Base-by-base conservation (phyloP, 2,888 invertebrate species). In the Machimus atricapillus region DNA sequence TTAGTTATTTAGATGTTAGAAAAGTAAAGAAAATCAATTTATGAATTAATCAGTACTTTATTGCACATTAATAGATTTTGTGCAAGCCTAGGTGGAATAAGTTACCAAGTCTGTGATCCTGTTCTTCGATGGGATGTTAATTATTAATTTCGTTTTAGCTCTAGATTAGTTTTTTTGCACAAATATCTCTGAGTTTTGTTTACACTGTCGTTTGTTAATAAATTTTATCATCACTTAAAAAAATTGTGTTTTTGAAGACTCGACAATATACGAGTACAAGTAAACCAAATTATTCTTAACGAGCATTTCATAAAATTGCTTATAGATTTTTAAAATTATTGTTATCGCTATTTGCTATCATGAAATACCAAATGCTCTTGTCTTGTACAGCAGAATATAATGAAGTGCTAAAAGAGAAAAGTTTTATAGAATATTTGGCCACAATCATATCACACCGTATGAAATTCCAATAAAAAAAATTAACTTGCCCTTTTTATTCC, bases 81-180 rank as follows among this genome's bases (percentile, higher is more conserved):
- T 83, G 87, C 86, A 81, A 88, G 87, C 87, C 87, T 88, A 88
- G 89, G 89, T 89, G 89, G 88, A 88, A 86, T 87, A 89, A 88
- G 89, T 89, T 89, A 89, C 89, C 89, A 89, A 34, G 87, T 88
- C 89, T 89, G 89, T 89, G 89, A 89, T 89, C 89, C 89, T 88
- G 34, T 87, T 87, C 27, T 82, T 19, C 78, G 56, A 87, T 87
- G 81, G 87, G 87, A 87, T 86, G 56, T 86, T 82, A 66, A 82
- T 66, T 23, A 27, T 66, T 66, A 66, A 66, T 66, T 66, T 27
- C 19, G 66, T 23, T 66, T 66, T 66, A 23, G 66, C 66, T 66
- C 27, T 66, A 66, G 66, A 12, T 66, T 23, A 66, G 66, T 66
- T 66, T 5, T 56, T 66, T 66, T 66, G 66, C 66, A 66, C 66